Evolutionary conservation across 2,797 vertebrate species (phyloP).

Genomic region (Taenioides sp.): DNA sequence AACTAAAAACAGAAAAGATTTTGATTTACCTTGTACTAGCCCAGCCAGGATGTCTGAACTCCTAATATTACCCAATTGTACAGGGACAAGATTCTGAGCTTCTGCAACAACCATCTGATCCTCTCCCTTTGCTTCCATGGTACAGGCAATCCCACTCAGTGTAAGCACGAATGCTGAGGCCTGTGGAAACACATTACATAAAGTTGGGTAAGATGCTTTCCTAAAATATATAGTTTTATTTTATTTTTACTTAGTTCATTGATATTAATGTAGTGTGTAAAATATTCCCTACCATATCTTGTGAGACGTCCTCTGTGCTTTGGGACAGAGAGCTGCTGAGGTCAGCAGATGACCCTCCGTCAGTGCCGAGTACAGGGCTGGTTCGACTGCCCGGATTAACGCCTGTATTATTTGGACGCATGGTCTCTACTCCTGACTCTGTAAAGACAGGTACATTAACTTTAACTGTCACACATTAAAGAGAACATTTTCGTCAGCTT

Average conservation of each 20-base stretch:
- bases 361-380: conserved; percentile 75
- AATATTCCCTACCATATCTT: conserved; percentile 79
- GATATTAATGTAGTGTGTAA: background rate
- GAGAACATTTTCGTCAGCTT: background rate
- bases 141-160: conserved; percentile 80
- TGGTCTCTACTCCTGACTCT: conserved; percentile 86
- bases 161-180: conserved; percentile 86
- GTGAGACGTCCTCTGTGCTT: conserved; percentile 80
- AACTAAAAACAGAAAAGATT: background rate
- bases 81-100: conserved; percentile 75
- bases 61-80: conserved; percentile 83
- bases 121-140: conserved; percentile 82
- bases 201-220: background rate
- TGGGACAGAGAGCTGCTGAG: conserved; percentile 87
- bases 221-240: background rate
- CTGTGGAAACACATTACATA: conserved; percentile 64
- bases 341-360: conserved; percentile 81
- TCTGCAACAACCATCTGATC: conserved; percentile 83
- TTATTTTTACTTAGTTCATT: background rate
- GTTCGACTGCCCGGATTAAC: conserved; percentile 48
- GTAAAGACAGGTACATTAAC: conserved; percentile 32
- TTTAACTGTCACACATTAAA: background rate
- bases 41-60: conserved; percentile 82
- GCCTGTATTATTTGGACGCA: conserved; percentile 70
- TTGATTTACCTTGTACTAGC: conserved; percentile 63